Evolutionary conservation across 2,888 invertebrate genomes (phyloP), one percentile per base, ranked within the genome.

Genomic region (Hylaea fasciaria): DNA sequence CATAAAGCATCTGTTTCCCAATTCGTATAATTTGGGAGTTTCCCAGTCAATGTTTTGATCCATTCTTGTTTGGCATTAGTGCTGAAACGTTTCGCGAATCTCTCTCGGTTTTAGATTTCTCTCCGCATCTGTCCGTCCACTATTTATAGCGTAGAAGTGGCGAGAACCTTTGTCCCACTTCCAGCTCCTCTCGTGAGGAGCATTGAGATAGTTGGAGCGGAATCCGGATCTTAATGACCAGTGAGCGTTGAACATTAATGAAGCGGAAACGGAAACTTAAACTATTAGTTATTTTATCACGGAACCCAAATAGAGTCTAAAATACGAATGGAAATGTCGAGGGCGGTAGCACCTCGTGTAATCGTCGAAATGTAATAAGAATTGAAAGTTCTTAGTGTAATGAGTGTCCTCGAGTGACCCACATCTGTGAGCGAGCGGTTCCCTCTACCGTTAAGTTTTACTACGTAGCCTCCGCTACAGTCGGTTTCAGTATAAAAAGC

Each of bases 401-500:
- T 16, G 16, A 32, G 11, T 12, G 32, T 35, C 16, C 32, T 47
- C 22, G 22, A 22, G 22, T 35, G 47, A 47, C 35, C 35, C 47
- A 47, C 47, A 47, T 47, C 35, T 29, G 45, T 28, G 44, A 16
- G 32, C 32, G 35, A 35, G 47, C 47, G 16, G 11, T 35, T 35
- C 0, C 28, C 46, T 13, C 45, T 47, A 16, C 16, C 35, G 12
- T 47, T 43, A 52, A 29, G 10, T 54, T 47, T 47, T 41, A 40
- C 28, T 45, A 14, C 9, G 9, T 39, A 35, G 35, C n/a, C 14
- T 41, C 47, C 50, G 37, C 50, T 22, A 22, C 22, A 22, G 22
- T 22, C 22, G 22, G 49, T 60, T 58, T 37, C 40, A 35, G 57
- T 43, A 52, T 58, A 63, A 57, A 65, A 57, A 11, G 63, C 49